These are phyloP conservation scores for Altica lythri DNA, from an alignment of 2,888 invertebrate species.

Conservation along the genomic window DNA sequence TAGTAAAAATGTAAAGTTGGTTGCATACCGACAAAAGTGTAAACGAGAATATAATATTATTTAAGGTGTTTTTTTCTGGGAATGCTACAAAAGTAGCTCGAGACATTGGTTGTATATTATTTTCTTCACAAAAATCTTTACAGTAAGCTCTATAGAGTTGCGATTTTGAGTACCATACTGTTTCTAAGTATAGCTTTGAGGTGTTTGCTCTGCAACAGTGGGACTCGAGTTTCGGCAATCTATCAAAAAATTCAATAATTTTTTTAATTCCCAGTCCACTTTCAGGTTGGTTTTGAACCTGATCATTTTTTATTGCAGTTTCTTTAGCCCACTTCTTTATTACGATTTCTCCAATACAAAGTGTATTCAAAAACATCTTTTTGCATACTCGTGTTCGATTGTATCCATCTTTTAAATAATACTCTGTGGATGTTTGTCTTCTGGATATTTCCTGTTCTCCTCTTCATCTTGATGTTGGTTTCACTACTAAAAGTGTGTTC, in stretches of 20 bases:
- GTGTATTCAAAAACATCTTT: background rate
- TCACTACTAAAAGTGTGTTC: too few species aligned
- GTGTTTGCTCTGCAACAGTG: constrained; percentile 18
- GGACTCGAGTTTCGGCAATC: constrained; percentile 18
- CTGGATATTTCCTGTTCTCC: too few species aligned
- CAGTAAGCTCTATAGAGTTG: constrained; percentile 19
- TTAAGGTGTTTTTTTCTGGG: too few species aligned
- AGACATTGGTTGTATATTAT: constrained; percentile 21
- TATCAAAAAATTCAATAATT: constrained; percentile 16
- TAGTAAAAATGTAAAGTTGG: too few species aligned
- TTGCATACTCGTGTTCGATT: background rate
- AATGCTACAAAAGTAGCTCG: constrained; percentile 19
- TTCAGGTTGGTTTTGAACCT: background rate
- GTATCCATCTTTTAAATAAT: background rate
- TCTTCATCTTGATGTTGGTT: too few species aligned
- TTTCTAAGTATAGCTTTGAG: constrained; percentile 21
- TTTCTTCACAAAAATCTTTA: constrained; percentile 17
- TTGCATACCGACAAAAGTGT: too few species aligned
- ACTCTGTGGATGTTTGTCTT: too few species aligned
- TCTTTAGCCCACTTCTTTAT: background rate
- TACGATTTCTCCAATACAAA: background rate
- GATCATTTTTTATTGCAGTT: background rate
- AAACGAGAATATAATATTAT: too few species aligned
- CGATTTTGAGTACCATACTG: constrained; percentile 21
- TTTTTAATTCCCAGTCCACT: background rate